Evolutionary conservation across 2,888 invertebrate genomes (phyloP).

Genomic region (Acanthosoma haemorrhoidale): DNA sequence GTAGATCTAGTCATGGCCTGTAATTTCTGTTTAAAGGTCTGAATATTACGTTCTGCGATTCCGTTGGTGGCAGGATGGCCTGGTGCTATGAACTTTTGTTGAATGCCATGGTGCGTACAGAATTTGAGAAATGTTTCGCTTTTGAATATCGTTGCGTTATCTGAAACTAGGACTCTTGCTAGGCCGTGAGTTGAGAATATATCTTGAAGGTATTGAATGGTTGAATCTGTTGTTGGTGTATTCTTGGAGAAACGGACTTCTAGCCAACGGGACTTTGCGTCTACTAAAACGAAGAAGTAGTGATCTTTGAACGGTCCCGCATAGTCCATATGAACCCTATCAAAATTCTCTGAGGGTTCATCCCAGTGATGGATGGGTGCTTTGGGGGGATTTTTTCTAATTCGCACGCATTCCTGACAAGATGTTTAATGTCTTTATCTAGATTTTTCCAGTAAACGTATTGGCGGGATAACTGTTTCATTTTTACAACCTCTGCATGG

Average conservation of each 20-base stretch:
- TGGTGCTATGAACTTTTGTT: not conserved
- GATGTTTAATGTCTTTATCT: conserved; percentile 41
- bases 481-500: conserved; percentile 41
- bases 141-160: conserved; percentile 41
- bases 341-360: conserved; percentile 40
- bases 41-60: no score
- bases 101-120: conserved; percentile 35
- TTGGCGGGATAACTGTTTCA: conserved; percentile 41
- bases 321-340: no score
- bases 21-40: no score
- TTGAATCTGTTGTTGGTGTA: not conserved
- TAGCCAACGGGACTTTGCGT: conserved; percentile 42
- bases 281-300: conserved; percentile 40
- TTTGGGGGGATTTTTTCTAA: conserved; percentile 40
- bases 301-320: conserved; percentile 35
- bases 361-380: conserved; percentile 41
- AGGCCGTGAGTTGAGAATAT: conserved; percentile 37
- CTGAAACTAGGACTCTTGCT: conserved; percentile 40
- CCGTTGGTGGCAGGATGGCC: conserved; percentile 28
- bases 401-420: conserved; percentile 40
- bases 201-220: conserved; percentile 34
- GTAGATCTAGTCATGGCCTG: no score
- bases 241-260: conserved; percentile 24
- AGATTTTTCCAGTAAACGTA: conserved; percentile 42
- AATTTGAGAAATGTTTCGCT: conserved; percentile 38